Conservation (phyloP, 1,140 invertebrate species). For the Drosophila mojavensis region DNA sequence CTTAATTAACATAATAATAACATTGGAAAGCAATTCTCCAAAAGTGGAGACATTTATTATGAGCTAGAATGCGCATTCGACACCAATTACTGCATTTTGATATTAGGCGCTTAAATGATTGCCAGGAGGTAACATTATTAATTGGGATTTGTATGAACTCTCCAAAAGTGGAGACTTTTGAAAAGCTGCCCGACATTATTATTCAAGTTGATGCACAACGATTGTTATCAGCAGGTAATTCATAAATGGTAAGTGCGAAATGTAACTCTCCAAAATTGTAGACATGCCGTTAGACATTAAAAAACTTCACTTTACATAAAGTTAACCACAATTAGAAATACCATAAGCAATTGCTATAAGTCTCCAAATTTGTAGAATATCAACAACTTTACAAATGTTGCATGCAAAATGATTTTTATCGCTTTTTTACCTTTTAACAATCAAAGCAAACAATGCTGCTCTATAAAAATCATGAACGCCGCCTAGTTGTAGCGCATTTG, state of each 20-base stretch:
- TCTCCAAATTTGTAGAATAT: slow-evolving; percentile 7
- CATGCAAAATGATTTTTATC: not conserved
- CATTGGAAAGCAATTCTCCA: not conserved
- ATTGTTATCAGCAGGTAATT: not conserved
- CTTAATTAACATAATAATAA: slow-evolving; percentile 15
- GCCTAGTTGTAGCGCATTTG: slow-evolving; percentile 67
- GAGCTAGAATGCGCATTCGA: not conserved
- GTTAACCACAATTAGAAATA: too few relatives aligned
- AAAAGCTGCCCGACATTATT: not conserved
- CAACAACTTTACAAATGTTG: not conserved
- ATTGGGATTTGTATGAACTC: slow-evolving; percentile 3
- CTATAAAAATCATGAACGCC: slow-evolving; percentile 31
- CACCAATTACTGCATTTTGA: not conserved
- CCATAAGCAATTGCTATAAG: not conserved
- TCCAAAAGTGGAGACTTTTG: slow-evolving; percentile 8
- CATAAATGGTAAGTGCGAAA: not conserved
- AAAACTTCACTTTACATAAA: not conserved
- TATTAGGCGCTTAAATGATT: not conserved
- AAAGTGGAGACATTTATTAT: slow-evolving; percentile 16
- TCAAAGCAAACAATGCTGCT: slow-evolving; percentile 14
- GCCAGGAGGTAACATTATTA: not conserved
- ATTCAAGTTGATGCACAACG: not conserved
- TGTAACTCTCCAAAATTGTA: slow-evolving; percentile 16
- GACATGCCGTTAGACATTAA: not conserved
- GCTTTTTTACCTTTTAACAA: not conserved